Evolutionary conservation across 2,888 invertebrate genomes (phyloP), one percentile per base, ranked within the genome.

Genomic region (Sycophila texana): DNA sequence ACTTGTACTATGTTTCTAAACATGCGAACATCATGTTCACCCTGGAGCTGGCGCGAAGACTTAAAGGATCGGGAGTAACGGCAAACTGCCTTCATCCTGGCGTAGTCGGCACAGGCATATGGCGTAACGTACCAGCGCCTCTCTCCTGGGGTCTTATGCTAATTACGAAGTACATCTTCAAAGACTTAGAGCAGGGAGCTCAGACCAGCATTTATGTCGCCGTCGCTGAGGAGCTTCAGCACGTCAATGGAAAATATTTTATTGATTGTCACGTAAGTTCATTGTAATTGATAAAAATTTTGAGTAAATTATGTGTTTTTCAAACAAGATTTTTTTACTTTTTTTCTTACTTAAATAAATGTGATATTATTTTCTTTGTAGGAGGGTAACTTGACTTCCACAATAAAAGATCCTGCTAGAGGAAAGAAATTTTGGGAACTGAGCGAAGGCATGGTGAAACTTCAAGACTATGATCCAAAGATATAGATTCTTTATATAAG

Each of bases 71-170:
- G 0, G 94, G 94, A 2, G 94, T 97, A 0, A 96, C 96, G 0
- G 96, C 93, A 0, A 97, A 97, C 89, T 97, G 95, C 84, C 91
- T 97, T 26, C 97, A 97, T 90, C 97, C 97, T 0, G 97, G 97
- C 0, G 92, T 97, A 91, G 95, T 97, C 66, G 95, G 95, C 87
- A 94, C 95, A 0, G 96, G 96, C 0, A 96, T 97, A 74, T 96
- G 96, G 96, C 93, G 95, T 74, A 95, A 94, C 77, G 94, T 96
- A 0, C 96, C 96, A 0, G 93, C 93, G 53, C 95, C 96, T 0
- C 87, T 96, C 1, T 96, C 94, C 77, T 94, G 95, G 92, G 93
- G 93, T 0, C 86, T 96, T 83, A 91, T 91, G 84, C 86, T 94
- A 4, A 91, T 96, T 30, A 92, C 93, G 57, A 95, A 94, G 86